Conservation (phyloP, 2,113 vertebrate species). For the Muntiacus muntjak region DNA sequence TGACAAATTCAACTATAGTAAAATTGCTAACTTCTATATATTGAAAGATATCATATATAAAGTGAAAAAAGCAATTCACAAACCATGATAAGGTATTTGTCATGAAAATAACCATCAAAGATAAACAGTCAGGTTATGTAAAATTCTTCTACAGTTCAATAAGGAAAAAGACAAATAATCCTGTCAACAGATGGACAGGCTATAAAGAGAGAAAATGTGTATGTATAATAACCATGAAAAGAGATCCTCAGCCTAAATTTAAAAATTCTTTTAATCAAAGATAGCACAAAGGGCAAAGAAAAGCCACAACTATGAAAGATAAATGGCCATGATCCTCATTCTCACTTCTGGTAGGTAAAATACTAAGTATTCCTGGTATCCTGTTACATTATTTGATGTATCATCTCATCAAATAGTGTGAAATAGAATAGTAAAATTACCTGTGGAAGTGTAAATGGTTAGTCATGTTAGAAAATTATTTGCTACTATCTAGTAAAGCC, state of each 20-base stretch:
- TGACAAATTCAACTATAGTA: conserved; percentile 4
- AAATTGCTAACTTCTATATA: neutral
- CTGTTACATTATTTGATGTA: neutral
- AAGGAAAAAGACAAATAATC: neutral
- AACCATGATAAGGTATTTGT: neutral
- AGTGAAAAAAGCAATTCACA: neutral
- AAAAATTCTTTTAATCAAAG: neutral
- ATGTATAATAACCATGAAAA: neutral
- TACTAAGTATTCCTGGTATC: neutral
- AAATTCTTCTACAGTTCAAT: conserved; percentile 22
- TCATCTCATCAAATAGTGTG: neutral
- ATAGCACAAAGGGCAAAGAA: neutral
- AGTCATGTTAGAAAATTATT: neutral
- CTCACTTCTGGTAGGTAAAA: neutral
- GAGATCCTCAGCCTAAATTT: neutral
- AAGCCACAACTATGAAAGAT: neutral
- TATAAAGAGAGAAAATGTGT: conserved; percentile 15
- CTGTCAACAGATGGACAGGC: neutral
- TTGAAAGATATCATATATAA: conserved; percentile 30
- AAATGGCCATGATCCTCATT: neutral
- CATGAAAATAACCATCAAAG: neutral
- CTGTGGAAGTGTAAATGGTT: neutral
- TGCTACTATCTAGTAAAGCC: neutral
- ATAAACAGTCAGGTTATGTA: conserved; percentile 19
- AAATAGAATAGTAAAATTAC: neutral